Base-by-base conservation (phyloP, 1,140 invertebrate genomes). In the Drosophila kurseongensis region DNA sequence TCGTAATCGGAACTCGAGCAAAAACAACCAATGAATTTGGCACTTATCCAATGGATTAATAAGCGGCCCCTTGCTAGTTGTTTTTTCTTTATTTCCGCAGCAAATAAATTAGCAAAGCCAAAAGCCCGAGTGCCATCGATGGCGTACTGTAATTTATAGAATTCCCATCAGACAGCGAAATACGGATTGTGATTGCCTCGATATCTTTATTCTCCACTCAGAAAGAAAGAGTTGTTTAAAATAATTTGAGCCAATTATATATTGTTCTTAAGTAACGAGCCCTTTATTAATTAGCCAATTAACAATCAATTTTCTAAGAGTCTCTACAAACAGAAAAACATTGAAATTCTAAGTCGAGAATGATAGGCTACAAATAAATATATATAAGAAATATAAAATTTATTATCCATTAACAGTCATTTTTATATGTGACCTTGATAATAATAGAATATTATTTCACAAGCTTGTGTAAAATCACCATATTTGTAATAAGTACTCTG, bases 31-130 rank as follows among this genome's bases (percentile, higher is more conserved):
- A 44, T 50, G 23, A 77, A 65, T 81, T 86, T 85, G 82, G 82
- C 82, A 50, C 44, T 63, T 72, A 75, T 78, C 82, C 82, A 75
- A 75, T 9, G 40, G 57, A 86, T 68, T 78, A 65, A 71, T 85
- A 75, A 75, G 58, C 52, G 29, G 5, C 6, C 29, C 1, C 0
- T 32, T 8, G 29, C 6, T 32, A 7, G 29, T 32, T 6, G 29
- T 32, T 32, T 32, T 32, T 32, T 44, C 40, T 52, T 52, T 36
- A 77, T 83, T 83, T 80, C 32, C 42, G 40, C 44, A 67, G 60
- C 5, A 52, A 63, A 68, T 48, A 36, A 81, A 59, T 54, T 8
- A 5, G 5, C 2, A 47, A 54, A 44, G 62, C 7, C 12, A 44
- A 54, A 73, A 38, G 48, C 16, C 36, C 47, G 35, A 67, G 65